Percentiles rank a stretch among this genome's conserved stretches.
phyloP scores from a whole-genome alignment of 1,140 invertebrate genomes.

The Drosophila sechellia region DNA sequence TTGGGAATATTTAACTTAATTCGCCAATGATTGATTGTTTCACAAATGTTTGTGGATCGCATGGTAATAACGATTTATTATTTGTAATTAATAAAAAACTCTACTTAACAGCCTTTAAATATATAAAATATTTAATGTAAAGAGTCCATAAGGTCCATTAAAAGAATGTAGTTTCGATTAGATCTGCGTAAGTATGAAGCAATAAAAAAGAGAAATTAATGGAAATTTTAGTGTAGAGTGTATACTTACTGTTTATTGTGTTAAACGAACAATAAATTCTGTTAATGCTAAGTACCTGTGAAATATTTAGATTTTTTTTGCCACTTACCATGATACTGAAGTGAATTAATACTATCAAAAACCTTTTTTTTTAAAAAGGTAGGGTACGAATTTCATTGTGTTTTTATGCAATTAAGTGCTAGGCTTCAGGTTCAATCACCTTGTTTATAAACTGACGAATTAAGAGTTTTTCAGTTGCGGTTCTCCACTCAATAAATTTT shows the following conservation, averaged over 20 bases:
- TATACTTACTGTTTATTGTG: background rate
- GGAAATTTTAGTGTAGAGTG: too few relatives aligned
- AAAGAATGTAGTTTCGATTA: background rate
- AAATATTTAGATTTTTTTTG: background rate
- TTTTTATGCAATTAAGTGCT: too few relatives aligned
- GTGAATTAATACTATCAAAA: background rate
- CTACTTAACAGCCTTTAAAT: background rate
- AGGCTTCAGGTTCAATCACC: background rate
- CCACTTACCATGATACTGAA: background rate
- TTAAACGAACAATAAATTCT: background rate
- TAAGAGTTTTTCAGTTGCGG: background rate
- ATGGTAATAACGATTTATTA: background rate
- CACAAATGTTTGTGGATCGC: constrained; percentile 20
- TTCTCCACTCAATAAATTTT: constrained; percentile 4
- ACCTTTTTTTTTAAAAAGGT: too few relatives aligned
- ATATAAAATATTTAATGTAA: background rate
- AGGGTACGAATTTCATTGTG: too few relatives aligned
- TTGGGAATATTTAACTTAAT: constrained; percentile 44
- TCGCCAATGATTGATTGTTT: constrained; percentile 35
- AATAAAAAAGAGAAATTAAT: background rate
- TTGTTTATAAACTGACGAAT: background rate
- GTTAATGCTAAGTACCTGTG: background rate
- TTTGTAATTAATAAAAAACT: constrained; percentile 20
- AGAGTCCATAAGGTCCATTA: background rate
- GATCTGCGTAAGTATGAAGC: background rate